Conservation (phyloP, 2,888 invertebrate genomes). For the Selenia dentaria region DNA sequence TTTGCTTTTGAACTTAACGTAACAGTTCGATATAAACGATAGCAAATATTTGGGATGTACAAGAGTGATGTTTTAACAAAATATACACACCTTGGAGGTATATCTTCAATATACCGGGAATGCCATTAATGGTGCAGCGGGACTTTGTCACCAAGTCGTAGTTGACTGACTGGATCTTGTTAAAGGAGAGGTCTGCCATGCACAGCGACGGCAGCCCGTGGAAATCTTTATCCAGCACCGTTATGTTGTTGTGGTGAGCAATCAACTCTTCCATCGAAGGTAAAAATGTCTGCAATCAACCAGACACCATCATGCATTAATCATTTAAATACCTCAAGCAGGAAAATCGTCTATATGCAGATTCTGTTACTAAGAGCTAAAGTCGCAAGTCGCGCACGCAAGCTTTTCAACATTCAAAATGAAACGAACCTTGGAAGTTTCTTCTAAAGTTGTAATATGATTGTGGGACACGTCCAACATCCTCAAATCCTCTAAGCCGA, state of each 20-base stretch:
- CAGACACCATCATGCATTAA: neutral
- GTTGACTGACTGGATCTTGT: constrained; percentile 89
- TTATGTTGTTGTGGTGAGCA: constrained; percentile 91
- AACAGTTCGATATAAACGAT: no score
- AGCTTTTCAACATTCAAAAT: constrained; percentile 24
- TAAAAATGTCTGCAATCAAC: constrained; percentile 88
- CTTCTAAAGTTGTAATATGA: constrained; percentile 90
- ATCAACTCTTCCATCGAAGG: constrained; percentile 90
- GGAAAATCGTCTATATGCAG: constrained; percentile 12
- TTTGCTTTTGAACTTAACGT: no score
- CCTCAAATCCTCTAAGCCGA: constrained; percentile 89
- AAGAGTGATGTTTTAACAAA: no score
- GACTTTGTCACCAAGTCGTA: constrained; percentile 92
- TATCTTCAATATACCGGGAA: constrained; percentile 90
- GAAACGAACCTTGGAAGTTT: constrained; percentile 90
- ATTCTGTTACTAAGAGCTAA: neutral
- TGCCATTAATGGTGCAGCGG: constrained; percentile 91
- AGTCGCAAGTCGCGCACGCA: constrained; percentile 38
- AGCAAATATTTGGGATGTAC: no score
- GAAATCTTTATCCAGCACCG: constrained; percentile 90
- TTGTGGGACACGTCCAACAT: constrained; percentile 92
- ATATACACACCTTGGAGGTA: constrained; percentile 88
- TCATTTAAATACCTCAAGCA: neutral
- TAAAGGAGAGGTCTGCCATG: constrained; percentile 91
- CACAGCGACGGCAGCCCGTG: constrained; percentile 93